Base-by-base conservation (phyloP, 2,113 vertebrate genomes). In the Pleuronectes platessa region DNA sequence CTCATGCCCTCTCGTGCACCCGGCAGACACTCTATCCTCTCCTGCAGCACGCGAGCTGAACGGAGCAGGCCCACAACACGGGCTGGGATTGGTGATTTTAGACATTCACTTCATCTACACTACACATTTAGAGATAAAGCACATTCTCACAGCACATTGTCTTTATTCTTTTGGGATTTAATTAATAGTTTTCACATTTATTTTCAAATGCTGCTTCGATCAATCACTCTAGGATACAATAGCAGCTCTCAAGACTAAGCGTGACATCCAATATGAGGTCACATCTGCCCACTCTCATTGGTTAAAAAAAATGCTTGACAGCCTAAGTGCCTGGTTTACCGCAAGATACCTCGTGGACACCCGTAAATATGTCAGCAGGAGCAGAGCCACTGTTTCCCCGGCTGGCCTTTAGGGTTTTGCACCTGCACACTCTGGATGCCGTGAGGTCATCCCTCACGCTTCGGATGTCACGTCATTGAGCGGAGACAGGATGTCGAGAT, bases 301-400 rank as follows among this genome's bases (percentile, higher is more conserved):
- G 82, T 85, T 76, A 1, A 54, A 76, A 54, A 76, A 85, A 86
- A 68, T 35, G 49, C 67, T 12, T 81, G 80, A 87, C 79, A 86
- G 81, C 47, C 63, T 55, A 64, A 72, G 65, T 73, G 81, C 65
- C 71, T 80, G 64, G 21, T 77, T 83, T 82, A 89, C 75, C 55
- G 23, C 55, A 64, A 55, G 72, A 81, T 65, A 80, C 84, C 71
- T 47, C 11, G 67, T 58, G 76, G 76, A 86, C 73, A 72, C 72
- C 62, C 49, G 68, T 92, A 92, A 90, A 92, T 89, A 88, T 89
- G 89, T 92, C 89, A 90, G 56, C 88, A 54, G 54, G 72, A 40
- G 26, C 79, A 67, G 70, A 86, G 54, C 24, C 68, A 62, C 79
- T 3, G 62, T 84, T 78, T 84, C 65, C 65, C 76, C 61, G 23